A percentile compares a stretch with the other conserved stretches of the same genome.
These are phyloP conservation scores for Phthorimaea operculella DNA, from an alignment of 1,140 invertebrate species.

Conservation along the genomic window DNA sequence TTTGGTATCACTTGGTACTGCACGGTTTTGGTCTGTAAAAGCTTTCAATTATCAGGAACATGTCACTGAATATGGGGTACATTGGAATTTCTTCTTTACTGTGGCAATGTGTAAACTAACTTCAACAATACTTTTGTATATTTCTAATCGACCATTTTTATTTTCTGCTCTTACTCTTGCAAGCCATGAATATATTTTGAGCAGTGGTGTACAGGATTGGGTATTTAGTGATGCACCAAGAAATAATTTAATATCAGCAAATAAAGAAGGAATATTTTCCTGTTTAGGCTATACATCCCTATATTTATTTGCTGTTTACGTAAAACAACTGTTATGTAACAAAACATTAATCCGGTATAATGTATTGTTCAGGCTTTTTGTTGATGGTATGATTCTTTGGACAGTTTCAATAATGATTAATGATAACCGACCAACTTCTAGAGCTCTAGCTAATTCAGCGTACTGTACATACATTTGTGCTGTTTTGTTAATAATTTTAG, in stretches of 20 bases:
- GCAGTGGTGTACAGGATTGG: conserved; percentile 74
- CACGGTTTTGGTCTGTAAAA: conserved; percentile 74
- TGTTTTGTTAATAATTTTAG: conserved; percentile 67
- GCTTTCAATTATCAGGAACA: conserved; percentile 85
- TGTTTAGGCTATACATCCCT: conserved; percentile 84
- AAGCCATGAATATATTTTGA: conserved; percentile 78
- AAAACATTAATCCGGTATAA: conserved; percentile 36
- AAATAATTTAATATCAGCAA: conserved; percentile 78
- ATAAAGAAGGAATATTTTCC: conserved; percentile 91
- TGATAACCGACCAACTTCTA: conserved; percentile 68
- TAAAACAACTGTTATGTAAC: conserved; percentile 72
- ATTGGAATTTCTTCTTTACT: conserved; percentile 98
- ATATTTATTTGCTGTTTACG: conserved; percentile 79
- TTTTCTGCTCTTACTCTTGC: conserved; percentile 69
- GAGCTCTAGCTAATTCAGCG: conserved; percentile 80
- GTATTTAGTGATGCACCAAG: conserved; percentile 73
- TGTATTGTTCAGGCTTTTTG: conserved; percentile 37
- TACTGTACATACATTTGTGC: conserved; percentile 81
- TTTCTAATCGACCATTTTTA: conserved; percentile 57
- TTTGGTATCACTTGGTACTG: conserved; percentile 77
- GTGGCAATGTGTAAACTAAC: conserved; percentile 85
- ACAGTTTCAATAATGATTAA: conserved; percentile 59
- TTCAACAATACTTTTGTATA: conserved; percentile 69
- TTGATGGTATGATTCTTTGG: conserved; percentile 63
- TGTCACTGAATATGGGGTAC: conserved; percentile 91